A percentile compares a stretch with the other conserved stretches of the same genome.
These are phyloP conservation scores for Eurytoma adleriae DNA, from an alignment of 2,888 invertebrate species.

Conservation along the genomic window DNA sequence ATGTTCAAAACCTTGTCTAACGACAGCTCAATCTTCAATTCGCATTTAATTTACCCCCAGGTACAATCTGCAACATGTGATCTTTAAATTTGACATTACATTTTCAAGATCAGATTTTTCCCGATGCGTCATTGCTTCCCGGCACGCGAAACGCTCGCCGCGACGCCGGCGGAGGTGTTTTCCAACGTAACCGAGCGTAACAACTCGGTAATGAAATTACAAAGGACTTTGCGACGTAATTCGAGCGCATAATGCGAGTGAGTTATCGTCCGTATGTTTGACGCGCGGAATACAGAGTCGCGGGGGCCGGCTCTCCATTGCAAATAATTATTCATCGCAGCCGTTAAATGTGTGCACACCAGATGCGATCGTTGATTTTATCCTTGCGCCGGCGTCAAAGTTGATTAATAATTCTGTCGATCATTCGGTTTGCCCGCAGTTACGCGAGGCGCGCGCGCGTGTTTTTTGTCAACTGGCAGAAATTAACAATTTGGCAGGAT, in stretches of 20 bases:
- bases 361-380: neutral
- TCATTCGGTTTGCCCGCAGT: neutral
- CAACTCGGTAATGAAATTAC: conserved; percentile 3
- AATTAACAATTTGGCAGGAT: neutral
- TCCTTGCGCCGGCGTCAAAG: neutral
- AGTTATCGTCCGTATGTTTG: neutral
- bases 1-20: too few species aligned
- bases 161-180: neutral
- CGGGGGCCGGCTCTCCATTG: neutral
- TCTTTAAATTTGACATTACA: too few species aligned
- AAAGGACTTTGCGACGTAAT: neutral
- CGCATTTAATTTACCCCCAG: too few species aligned
- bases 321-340: conserved; percentile 1
- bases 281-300: neutral
- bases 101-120: neutral
- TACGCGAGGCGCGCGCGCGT: neutral
- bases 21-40: too few species aligned
- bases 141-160: neutral
- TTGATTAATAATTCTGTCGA: neutral
- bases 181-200: neutral
- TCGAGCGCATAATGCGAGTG: neutral
- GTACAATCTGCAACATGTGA: too few species aligned
- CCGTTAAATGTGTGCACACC: neutral
- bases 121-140: neutral
- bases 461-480: neutral